These are phyloP conservation scores for Pterostichus niger DNA, from an alignment of 2,888 invertebrate species.

Conservation along the genomic window DNA sequence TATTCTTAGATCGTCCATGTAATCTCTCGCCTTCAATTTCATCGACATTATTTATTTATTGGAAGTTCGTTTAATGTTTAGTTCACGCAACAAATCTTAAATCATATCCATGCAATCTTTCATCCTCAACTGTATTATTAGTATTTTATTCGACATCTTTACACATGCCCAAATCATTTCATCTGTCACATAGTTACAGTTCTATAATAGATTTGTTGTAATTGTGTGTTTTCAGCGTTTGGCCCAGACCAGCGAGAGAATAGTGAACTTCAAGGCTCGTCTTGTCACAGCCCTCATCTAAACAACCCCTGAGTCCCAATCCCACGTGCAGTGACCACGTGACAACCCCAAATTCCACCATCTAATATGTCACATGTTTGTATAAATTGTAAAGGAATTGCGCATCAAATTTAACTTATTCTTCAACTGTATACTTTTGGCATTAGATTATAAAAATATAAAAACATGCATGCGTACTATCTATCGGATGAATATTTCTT, in stretches of 20 bases:
- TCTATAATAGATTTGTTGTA: conserved; percentile 42
- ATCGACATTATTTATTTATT: too few relatives aligned
- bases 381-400: conserved; percentile 59
- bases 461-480: conserved; percentile 6
- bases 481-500: conserved; percentile 16
- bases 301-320: conserved; percentile 72
- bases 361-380: not conserved
- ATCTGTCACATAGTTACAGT: too few relatives aligned
- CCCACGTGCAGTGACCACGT: conserved; percentile 1
- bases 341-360: conserved; percentile 1
- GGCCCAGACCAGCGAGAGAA: conserved; percentile 93
- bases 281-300: conserved; percentile 94
- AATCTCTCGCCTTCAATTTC: too few relatives aligned
- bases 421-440: conserved; percentile 29
- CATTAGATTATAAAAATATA: conserved; percentile 7
- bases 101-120: too few relatives aligned
- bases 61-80: too few relatives aligned
- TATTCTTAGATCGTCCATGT: too few relatives aligned
- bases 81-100: too few relatives aligned
- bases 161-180: too few relatives aligned
- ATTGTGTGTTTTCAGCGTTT: conserved; percentile 81
- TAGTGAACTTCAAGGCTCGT: conserved; percentile 96
- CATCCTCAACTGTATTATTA: too few relatives aligned
- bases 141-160: too few relatives aligned
- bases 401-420: conserved; percentile 55